Evolutionary conservation across 2,888 invertebrate genomes (phyloP).

Genomic region (Leptopilina myrica): DNA sequence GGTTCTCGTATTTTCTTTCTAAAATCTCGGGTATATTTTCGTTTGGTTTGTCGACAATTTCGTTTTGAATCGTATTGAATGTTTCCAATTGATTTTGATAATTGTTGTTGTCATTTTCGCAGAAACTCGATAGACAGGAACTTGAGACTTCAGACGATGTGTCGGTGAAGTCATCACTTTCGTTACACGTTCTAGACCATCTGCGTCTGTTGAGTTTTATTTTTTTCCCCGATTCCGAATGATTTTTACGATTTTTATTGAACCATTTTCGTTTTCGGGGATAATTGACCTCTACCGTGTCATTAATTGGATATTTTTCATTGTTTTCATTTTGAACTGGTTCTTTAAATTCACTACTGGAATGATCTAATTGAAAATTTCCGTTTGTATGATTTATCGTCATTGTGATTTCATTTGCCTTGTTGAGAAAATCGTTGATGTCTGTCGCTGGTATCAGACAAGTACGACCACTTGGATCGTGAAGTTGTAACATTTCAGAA

Average conservation of each 20-base stretch:
- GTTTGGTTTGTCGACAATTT: background rate
- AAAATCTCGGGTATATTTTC: background rate
- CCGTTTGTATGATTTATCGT: background rate
- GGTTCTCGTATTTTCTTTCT: no score
- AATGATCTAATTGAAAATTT: background rate
- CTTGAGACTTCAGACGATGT: slow-evolving; percentile 14
- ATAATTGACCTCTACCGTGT: background rate
- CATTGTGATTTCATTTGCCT: background rate
- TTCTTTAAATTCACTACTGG: slow-evolving; percentile 14
- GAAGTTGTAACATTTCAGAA: background rate
- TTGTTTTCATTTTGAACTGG: background rate
- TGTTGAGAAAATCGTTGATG: background rate
- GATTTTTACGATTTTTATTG: background rate
- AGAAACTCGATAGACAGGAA: slow-evolving; percentile 2
- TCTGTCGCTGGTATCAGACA: background rate
- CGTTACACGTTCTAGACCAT: background rate
- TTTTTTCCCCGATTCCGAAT: background rate
- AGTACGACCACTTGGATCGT: background rate
- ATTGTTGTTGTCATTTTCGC: background rate
- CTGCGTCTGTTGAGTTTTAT: slow-evolving; percentile 6
- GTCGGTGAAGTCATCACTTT: slow-evolving; percentile 9
- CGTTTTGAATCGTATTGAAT: background rate
- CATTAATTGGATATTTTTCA: background rate
- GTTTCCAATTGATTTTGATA: background rate
- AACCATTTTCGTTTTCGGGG: slow-evolving; percentile 17